Percentiles rank a stretch among this genome's conserved stretches.
Evolutionary conservation across 2,888 invertebrate genomes (phyloP).

Genomic region (Drosophila macrothrix): DNA sequence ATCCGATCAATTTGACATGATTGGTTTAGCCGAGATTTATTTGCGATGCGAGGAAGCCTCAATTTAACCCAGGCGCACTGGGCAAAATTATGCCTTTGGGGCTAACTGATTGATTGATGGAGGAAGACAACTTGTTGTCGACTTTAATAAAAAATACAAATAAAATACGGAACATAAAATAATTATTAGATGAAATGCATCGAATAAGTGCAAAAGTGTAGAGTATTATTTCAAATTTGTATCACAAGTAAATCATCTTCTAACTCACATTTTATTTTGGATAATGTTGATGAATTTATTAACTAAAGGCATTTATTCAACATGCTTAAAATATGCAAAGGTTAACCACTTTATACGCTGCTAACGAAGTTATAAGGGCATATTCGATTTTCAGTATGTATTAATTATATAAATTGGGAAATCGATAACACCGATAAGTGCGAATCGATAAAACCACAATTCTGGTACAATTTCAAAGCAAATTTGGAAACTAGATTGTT

Average conservation of each 20-base stretch:
- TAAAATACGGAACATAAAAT: background rate
- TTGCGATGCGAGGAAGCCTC: slow-evolving; percentile 12
- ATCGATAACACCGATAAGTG: background rate
- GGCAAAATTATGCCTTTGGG: slow-evolving; percentile 8
- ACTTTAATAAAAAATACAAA: background rate
- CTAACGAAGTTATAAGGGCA: background rate
- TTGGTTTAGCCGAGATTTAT: slow-evolving; percentile 70
- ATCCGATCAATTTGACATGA: slow-evolving; percentile 70
- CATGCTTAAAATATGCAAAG: background rate
- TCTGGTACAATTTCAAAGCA: background rate
- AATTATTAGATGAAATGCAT: background rate
- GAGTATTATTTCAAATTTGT: background rate
- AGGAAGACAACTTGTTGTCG: background rate
- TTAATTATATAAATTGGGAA: background rate
- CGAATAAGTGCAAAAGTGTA: background rate
- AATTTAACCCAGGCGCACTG: too few relatives aligned
- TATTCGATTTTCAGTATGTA: background rate
- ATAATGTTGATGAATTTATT: background rate
- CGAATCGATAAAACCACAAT: background rate
- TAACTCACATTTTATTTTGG: background rate
- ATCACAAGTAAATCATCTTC: background rate
- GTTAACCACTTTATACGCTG: background rate
- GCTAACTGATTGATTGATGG: slow-evolving; percentile 19
- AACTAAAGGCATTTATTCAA: background rate
- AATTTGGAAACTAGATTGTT: background rate